Base-by-base conservation (phyloP, 2,113 vertebrate species). In the Semnornis frantzii region DNA sequence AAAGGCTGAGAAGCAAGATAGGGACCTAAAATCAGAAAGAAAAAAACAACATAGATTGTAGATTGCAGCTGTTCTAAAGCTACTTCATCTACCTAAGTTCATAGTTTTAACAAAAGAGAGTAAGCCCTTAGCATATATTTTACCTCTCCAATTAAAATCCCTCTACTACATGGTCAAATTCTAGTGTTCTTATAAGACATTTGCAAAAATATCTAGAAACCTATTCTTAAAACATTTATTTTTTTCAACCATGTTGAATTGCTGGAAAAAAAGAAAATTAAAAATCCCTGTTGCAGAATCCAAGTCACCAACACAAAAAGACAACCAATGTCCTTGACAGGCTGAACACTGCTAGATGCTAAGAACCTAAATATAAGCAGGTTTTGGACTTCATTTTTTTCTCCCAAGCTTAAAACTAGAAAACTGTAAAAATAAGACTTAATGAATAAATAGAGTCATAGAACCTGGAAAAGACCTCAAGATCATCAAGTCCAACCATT, bases 1-100 rank as follows among this genome's bases (percentile, higher is more conserved):
- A 99, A 96, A 89, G 98, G 97, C 97, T 99, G 99, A 54, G 99
- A 98, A 91, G 99, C 98, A 96, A 99, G 99, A 93, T 99, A 99
- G 82, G 99, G 99, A 98, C 99, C 99, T 99, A 95, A 97, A 94
- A 97, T 5, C 82, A 94, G 18, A 6, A 39, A 33, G 73, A 54
- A 64, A 12, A 5, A 39, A 55, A 70, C 33, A 8, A 2, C 5
- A 25, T 23, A 10, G 13, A 11, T 68, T 73, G 62, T 39, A 59
- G 55, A 33, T 6, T 30, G 27, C 33, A 84, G 13, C 30, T 34
- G 12, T 4, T 70, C 63, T 65, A n/a, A 59, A 64, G 17, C 4
- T 12, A 31, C 10, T 62, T 69, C 33, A 62, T 13, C 58, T 54
- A 18, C 2, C 1, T 4, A 62, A 74, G 23, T 21, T 46, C 50